Evolutionary conservation across 2,888 invertebrate genomes (phyloP).

Genomic region (Callinectes sapidus): DNA sequence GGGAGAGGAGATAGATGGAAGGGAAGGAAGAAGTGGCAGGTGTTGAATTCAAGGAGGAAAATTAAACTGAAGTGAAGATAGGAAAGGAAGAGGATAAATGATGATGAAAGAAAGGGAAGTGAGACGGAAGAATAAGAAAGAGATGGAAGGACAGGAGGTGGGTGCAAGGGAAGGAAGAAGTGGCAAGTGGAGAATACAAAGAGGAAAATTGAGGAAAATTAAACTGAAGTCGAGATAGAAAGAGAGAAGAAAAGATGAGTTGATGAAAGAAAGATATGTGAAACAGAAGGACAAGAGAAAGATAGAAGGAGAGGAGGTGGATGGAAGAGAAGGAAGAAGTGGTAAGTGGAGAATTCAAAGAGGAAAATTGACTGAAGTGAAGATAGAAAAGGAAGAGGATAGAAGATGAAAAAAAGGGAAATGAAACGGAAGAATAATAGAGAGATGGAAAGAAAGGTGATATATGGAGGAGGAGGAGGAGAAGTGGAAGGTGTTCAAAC

Average conservation of each 20-base stretch:
- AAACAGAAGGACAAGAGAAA: not conserved
- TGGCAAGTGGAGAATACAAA: not conserved
- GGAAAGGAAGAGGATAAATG: not conserved
- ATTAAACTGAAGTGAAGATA: not conserved
- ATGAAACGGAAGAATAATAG: no score
- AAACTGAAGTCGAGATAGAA: no score
- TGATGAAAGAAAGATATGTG: not conserved
- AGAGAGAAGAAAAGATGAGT: not conserved
- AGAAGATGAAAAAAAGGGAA: not conserved
- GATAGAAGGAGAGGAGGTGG: not conserved
- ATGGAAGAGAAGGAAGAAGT: not conserved
- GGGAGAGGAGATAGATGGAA: not conserved
- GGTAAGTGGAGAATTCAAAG: not conserved
- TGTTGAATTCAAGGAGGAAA: no score
- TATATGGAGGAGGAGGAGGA: not conserved
- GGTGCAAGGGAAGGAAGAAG: not conserved
- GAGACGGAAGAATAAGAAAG: no score
- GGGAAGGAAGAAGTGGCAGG: not conserved
- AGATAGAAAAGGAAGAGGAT: not conserved
- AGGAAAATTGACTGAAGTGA: not conserved
- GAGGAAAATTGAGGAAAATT: no score
- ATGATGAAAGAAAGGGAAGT: no score
- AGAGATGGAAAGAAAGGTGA: not conserved
- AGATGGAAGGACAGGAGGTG: no score
- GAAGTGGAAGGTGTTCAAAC: no score